A percentile compares a stretch with the other conserved stretches of the same genome.
Conservation (phyloP, 2,113 vertebrate species). For the Aegithalos caudatus region DNA sequence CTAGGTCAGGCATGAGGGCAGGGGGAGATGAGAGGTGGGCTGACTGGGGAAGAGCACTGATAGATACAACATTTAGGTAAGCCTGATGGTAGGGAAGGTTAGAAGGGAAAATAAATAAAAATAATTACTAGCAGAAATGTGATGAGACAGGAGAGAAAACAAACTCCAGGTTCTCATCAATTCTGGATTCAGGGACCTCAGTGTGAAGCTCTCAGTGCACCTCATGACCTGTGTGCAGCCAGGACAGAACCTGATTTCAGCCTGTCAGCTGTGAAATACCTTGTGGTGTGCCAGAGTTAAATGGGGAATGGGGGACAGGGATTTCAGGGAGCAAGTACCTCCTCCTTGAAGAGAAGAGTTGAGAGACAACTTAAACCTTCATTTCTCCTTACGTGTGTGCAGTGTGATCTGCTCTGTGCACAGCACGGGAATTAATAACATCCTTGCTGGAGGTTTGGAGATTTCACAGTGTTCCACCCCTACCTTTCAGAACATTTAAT, state of each 20-base stretch:
- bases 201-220: neutral
- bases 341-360: neutral
- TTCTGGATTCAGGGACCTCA: neutral
- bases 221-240: neutral
- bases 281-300: neutral
- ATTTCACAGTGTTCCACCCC: neutral
- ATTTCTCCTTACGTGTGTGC: neutral
- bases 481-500: neutral
- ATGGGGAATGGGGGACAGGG: neutral
- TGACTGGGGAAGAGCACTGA: neutral
- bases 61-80: neutral
- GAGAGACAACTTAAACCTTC: neutral
- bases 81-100: neutral
- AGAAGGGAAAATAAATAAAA: neutral
- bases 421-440: neutral
- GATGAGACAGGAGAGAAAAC: neutral
- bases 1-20: neutral
- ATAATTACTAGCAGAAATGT: neutral
- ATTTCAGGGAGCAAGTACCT: neutral
- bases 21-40: neutral
- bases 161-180: neutral
- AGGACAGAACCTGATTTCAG: neutral
- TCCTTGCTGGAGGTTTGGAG: neutral
- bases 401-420: neutral
- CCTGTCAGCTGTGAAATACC: neutral